Percentiles rank a stretch among this genome's conserved stretches.
These are phyloP conservation scores for Dicerorhinus sumatrensis DNA, from an alignment of 2,113 vertebrate genomes.

Conservation along the genomic window DNA sequence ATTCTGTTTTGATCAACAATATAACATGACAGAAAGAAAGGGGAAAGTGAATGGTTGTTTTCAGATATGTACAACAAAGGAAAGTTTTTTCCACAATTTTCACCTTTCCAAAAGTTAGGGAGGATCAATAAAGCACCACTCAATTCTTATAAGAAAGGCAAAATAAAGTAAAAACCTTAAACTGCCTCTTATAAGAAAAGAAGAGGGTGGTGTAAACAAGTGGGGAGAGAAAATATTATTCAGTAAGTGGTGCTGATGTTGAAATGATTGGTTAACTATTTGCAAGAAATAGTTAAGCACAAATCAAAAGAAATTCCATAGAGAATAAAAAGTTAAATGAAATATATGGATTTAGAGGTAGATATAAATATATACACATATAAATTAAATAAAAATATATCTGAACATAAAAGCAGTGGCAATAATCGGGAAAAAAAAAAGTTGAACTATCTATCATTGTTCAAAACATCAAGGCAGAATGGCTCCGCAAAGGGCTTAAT, in stretches of 20 bases:
- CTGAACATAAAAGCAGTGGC: background rate
- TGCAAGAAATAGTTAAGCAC: background rate
- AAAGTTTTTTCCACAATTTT: conserved; percentile 36
- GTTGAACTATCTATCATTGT: background rate
- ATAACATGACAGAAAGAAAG: conserved; percentile 35
- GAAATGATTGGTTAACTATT: background rate
- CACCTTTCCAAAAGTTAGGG: conserved; percentile 50
- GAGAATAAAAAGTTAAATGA: background rate
- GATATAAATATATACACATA: background rate
- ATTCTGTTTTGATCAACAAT: conserved; percentile 63
- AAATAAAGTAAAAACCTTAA: conserved; percentile 62
- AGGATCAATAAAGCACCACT: conserved; percentile 74
- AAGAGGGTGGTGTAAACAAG: background rate
- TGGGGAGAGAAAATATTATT: background rate
- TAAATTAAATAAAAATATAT: background rate
- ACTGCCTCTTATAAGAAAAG: background rate
- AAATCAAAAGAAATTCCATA: background rate
- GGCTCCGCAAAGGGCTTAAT: background rate
- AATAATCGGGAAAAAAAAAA: background rate
- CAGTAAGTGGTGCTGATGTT: background rate
- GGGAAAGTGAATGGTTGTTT: conserved; percentile 1
- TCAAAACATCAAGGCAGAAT: background rate
- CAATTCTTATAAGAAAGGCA: conserved; percentile 66
- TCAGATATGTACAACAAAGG: conserved; percentile 47
- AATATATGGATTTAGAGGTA: background rate